Base-by-base conservation (phyloP, 2,888 invertebrate genomes). In the Caenorhabditis macrosperma region DNA sequence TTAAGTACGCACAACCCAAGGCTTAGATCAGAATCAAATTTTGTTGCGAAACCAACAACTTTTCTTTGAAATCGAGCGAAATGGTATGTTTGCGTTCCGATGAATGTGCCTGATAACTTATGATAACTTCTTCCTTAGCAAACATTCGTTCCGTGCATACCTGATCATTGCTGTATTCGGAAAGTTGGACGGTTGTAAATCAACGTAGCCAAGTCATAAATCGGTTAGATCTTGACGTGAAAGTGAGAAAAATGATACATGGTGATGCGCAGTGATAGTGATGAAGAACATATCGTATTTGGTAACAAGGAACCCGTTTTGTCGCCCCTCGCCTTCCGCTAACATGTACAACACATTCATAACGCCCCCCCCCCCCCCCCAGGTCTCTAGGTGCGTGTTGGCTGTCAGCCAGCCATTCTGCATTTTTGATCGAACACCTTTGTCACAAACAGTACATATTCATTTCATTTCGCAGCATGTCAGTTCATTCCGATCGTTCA, bases 211-310 rank as follows among this genome's bases (percentile, higher is more conserved):
- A 74, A 59, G 74, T 64, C 74, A 64, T 74, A 74, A 72, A 72
- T 72, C 72, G 72, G 63, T 35, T 72, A 48, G 60, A 63, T 71
- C 61, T 71, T 71, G 71, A 72, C 48, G 57, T 71, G 28, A 50
- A 64, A 38, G 74, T 74, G 64, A 74, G 74, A 74, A 74, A 74
- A 64, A 74, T 74, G 74, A 74, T 74, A 74, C 74, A 74, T 72
- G 63, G 48, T 57, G 63, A 72, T 66, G 57, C 22, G 64, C 59
- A 52, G 52, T 60, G 57, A 57, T 50, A 57, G 50, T 50, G 59
- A 54, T 55, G 50, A 30, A 59, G 54, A 71, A 55, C 71, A 54
- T 71, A 71, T 68, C 52, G 41, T 20, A 41, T 64, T 72, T 74
- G 64, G 74, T 74, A 66, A 64, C 66, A n/a, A 64, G 22, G 59